phyloP scores from a whole-genome alignment of 1,140 invertebrate genomes.

The Leptestheria dahalacensis region DNA sequence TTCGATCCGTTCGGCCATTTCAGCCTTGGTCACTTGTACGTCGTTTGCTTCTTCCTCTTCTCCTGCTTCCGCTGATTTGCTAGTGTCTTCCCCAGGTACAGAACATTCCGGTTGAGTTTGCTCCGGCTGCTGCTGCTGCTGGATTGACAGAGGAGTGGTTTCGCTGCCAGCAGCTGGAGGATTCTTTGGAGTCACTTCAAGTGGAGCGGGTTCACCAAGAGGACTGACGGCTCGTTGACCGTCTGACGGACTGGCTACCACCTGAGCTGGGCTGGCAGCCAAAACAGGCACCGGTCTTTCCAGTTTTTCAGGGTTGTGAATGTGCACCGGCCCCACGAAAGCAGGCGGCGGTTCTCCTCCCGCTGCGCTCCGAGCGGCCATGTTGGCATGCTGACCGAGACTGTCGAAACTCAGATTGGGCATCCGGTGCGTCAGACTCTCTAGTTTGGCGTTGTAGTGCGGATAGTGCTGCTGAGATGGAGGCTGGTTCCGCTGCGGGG shows the following conservation, averaged over 20 bases:
- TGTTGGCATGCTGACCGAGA: constrained; percentile 1
- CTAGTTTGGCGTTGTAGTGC: constrained; percentile 8
- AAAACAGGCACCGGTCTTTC: neutral
- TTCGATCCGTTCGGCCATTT: neutral
- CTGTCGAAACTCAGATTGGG: constrained; percentile 12
- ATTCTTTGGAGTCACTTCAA: neutral
- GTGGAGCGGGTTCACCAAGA: neutral
- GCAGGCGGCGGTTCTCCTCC: neutral
- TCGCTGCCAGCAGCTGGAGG: neutral
- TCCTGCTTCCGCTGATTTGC: neutral
- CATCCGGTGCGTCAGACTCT: constrained; percentile 11
- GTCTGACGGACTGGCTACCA: neutral
- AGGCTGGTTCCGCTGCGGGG: neutral
- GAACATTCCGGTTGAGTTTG: too few relatives aligned
- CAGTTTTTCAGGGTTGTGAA: neutral
- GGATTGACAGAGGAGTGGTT: too few relatives aligned
- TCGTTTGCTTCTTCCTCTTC: neutral
- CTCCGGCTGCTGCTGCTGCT: neutral
- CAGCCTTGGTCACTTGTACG: too few relatives aligned
- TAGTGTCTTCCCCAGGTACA: too few relatives aligned
- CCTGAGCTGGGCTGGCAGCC: neutral
- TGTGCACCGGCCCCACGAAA: neutral
- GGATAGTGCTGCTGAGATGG: constrained; percentile 8
- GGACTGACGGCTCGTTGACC: neutral
- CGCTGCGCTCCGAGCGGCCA: neutral